These are phyloP conservation scores for Anticlea derivata DNA, from an alignment of 2,888 invertebrate genomes.

Conservation along the genomic window DNA sequence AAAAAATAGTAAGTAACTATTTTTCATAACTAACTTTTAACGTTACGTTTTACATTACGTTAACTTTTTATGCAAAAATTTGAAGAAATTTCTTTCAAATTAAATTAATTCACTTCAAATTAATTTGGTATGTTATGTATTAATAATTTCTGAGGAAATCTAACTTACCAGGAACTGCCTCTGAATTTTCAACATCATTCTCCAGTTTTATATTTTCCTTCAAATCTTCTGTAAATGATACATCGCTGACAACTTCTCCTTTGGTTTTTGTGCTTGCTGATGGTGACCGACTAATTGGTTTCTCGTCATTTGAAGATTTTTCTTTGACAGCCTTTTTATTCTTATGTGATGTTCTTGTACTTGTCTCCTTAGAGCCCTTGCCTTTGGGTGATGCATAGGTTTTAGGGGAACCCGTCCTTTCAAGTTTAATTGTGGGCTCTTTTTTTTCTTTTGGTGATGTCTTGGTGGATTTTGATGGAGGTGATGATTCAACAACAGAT, in stretches of 20 bases:
- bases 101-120: no score
- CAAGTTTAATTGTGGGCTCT: constrained; percentile 46
- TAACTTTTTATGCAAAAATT: no score
- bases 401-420: constrained; percentile 50
- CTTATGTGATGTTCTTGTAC: constrained; percentile 13
- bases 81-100: no score
- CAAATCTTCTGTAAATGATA: constrained; percentile 13
- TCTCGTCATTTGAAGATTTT: constrained; percentile 1
- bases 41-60: no score
- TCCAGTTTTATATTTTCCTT: constrained; percentile 35
- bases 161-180: constrained; percentile 48
- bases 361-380: constrained; percentile 36
- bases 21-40: no score
- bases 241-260: constrained; percentile 29
- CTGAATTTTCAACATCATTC: constrained; percentile 30
- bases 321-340: neutral
- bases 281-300: constrained; percentile 16
- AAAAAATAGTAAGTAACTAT: no score
- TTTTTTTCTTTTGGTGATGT: constrained; percentile 25
- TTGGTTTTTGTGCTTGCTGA: constrained; percentile 28
- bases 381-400: constrained; percentile 61
- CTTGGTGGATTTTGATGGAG: neutral
- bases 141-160: no score
- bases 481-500: constrained; percentile 15
- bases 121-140: no score